These are phyloP conservation scores for Seladonia tumulorum DNA, from an alignment of 2,888 invertebrate species.

Conservation along the genomic window DNA sequence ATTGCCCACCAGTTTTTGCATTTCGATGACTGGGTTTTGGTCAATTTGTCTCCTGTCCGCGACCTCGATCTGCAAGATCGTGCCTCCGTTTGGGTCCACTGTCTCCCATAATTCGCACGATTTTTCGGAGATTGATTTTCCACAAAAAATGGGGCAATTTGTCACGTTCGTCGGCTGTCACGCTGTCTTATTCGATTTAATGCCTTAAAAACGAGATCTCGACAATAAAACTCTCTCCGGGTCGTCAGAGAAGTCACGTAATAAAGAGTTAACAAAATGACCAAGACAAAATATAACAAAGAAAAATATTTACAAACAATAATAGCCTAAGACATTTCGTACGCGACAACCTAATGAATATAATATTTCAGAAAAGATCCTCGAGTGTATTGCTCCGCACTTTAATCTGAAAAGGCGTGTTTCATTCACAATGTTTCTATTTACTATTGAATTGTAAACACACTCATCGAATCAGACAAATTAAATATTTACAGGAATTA, in stretches of 20 bases:
- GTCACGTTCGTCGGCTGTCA: background rate
- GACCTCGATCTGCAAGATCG: constrained; percentile 5
- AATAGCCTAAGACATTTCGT: too few species aligned
- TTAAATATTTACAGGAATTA: too few species aligned
- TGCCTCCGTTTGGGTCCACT: background rate
- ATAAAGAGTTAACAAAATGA: background rate
- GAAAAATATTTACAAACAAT: background rate
- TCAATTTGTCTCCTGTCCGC: background rate
- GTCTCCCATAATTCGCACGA: background rate
- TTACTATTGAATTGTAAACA: too few species aligned
- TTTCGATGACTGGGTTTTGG: background rate
- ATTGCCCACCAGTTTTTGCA: background rate
- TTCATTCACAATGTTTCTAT: too few species aligned
- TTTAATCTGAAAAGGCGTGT: too few species aligned
- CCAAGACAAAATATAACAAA: background rate
- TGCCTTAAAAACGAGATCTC: background rate
- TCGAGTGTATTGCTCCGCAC: too few species aligned
- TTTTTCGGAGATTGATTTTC: background rate
- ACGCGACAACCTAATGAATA: background rate
- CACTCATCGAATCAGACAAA: too few species aligned
- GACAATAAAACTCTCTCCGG: background rate
- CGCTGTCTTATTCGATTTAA: background rate
- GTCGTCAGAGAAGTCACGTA: background rate
- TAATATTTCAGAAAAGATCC: too few species aligned
- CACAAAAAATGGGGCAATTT: background rate